Base-by-base conservation (phyloP, 2,113 vertebrate species). In the Anoura caudifer region DNA sequence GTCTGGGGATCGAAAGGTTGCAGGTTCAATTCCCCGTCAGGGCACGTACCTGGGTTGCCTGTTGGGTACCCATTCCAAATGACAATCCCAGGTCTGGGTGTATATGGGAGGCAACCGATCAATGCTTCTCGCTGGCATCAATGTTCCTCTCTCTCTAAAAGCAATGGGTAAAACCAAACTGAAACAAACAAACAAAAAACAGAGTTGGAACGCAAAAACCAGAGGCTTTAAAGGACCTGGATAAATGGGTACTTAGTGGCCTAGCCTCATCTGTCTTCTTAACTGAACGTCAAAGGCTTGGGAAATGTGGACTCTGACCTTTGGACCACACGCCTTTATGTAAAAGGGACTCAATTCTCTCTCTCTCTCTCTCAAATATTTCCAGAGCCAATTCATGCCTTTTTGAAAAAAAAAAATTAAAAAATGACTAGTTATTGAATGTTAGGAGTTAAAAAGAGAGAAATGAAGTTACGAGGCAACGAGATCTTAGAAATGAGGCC, bases 401-500 rank as follows among this genome's bases (percentile, higher is more conserved):
- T 96, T 96, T 72, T 6, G 52, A 95, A 95, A n/a, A 76, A 3
- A 95, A n/a, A n/a, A n/a, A n/a, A n/a, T 61, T 31, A 14, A 84
- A 80, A 84, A 56, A 95, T 50, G 65, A 86, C 95, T 94, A 85
- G 93, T 95, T 89, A 76, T 90, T 81, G 80, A 88, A 96, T 90
- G 43, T 80, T 77, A 90, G 59, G 70, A 52, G 80, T 95, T 96
- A 87, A 97, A 94, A 45, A 90, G 81, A 87, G 59, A 88, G 72
- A 84, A 59, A 87, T 84, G 82, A 87, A 95, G 86, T 94, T 69
- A 95, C 69, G 61, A 90, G 73, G 95, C 91, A 95, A 96, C 19
- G 94, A 94, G 94, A 85, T 82, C 81, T 95, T 94, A 91, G 92
- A 92, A 97, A 90, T 20, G 50, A 95, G 47, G 43, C 54, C 73